These are phyloP conservation scores for Lathronympha strigana DNA, from an alignment of 2,888 invertebrate species.

Conservation along the genomic window DNA sequence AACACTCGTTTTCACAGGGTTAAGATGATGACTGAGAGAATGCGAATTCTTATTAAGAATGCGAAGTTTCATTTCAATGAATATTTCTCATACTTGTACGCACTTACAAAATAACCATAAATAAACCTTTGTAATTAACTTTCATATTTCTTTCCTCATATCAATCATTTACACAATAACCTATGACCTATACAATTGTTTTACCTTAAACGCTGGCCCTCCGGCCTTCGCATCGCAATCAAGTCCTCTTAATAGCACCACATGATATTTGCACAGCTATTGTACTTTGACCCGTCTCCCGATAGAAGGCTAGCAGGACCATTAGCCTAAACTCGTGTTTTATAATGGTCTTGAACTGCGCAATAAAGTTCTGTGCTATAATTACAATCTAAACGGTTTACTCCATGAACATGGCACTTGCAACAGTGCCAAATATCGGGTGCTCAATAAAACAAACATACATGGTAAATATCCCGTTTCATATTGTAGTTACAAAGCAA, in stretches of 20 bases:
- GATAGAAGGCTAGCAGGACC: slow-evolving; percentile 57
- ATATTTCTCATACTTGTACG: no score
- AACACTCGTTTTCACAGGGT: no score
- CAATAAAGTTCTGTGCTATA: slow-evolving; percentile 3
- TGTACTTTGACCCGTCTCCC: slow-evolving; percentile 43
- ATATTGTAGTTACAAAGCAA: no score
- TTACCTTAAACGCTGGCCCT: slow-evolving; percentile 39
- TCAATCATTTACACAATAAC: not conserved
- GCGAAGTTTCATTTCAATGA: no score
- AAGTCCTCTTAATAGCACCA: slow-evolving; percentile 10
- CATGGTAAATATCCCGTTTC: no score
- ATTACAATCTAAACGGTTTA: not conserved
- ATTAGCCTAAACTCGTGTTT: slow-evolving; percentile 56
- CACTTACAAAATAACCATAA: no score
- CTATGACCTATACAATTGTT: slow-evolving; percentile 20
- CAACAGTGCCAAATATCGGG: no score
- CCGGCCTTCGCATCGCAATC: slow-evolving; percentile 23
- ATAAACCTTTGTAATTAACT: no score
- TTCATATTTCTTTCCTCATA: not conserved
- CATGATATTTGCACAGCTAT: slow-evolving; percentile 35
- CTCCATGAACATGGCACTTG: not conserved
- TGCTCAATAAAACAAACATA: no score
- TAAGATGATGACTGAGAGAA: no score
- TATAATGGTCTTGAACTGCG: slow-evolving; percentile 24
- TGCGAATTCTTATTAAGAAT: no score